phyloP scores from a whole-genome alignment of 2,113 vertebrate species.

The Microtus richardsoni region DNA sequence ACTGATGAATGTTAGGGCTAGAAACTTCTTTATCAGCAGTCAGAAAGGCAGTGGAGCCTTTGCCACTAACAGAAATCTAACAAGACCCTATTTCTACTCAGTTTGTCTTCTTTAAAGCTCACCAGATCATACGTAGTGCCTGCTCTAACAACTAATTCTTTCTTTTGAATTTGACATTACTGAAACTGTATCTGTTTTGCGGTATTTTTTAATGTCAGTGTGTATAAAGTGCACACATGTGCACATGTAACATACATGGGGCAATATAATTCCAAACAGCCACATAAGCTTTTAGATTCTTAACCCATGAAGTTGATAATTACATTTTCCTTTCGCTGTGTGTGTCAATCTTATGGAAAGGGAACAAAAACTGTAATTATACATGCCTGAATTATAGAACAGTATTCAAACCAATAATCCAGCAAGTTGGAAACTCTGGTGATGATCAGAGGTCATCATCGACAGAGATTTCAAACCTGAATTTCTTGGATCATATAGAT shows the following conservation, averaged over 20 bases:
- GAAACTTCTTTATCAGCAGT: not conserved
- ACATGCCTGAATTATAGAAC: not conserved
- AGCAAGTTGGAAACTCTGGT: not conserved
- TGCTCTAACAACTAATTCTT: conserved; percentile 22
- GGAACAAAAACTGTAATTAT: not conserved
- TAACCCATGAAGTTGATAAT: not conserved
- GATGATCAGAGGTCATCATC: not conserved
- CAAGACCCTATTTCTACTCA: not conserved
- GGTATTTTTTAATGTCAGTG: not conserved
- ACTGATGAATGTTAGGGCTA: not conserved
- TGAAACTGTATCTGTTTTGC: not conserved
- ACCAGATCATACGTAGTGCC: not conserved
- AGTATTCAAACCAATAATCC: not conserved
- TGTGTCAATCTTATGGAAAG: not conserved
- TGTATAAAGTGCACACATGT: not conserved
- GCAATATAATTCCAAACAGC: not conserved
- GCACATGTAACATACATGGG: not conserved
- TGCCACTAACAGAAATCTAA: not conserved
- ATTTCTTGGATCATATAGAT: not conserved
- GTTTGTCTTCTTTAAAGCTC: not conserved
- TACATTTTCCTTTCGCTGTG: not conserved
- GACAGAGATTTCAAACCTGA: not conserved
- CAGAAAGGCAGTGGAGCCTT: not conserved
- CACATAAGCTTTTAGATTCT: not conserved
- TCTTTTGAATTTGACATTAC: conserved; percentile 28